Evolutionary conservation across 1,140 invertebrate species (phyloP).

Genomic region (Drosophila pandora): DNA sequence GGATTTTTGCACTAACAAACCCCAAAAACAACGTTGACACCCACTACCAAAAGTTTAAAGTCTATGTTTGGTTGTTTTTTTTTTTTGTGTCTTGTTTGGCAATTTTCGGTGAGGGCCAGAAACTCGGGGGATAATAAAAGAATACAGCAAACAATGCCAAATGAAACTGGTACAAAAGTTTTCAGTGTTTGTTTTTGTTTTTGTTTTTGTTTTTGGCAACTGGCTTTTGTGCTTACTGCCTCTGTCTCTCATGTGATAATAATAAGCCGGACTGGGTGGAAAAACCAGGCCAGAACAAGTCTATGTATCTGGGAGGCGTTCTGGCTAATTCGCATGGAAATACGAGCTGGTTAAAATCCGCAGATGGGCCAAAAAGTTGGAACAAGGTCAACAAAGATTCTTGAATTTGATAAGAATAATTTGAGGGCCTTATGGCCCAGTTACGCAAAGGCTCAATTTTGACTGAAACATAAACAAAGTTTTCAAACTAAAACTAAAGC

Average conservation of each 20-base stretch:
- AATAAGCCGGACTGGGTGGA: constrained; percentile 44
- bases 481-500: constrained; percentile 7
- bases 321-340: constrained; percentile 47
- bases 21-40: constrained; percentile 57
- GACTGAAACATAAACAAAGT: constrained; percentile 20
- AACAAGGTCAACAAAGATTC: constrained; percentile 32
- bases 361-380: constrained; percentile 17
- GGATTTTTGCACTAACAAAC: constrained; percentile 49
- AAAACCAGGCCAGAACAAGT: constrained; percentile 40
- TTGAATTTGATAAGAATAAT: constrained; percentile 36
- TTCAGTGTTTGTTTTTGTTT: constrained; percentile 10
- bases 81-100: constrained; percentile 36
- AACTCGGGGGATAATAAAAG: constrained; percentile 9
- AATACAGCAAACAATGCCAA: constrained; percentile 55
- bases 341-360: constrained; percentile 33
- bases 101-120: constrained; percentile 41
- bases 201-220: neutral
- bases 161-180: constrained; percentile 65
- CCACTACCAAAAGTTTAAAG: constrained; percentile 60
- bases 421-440: constrained; percentile 15
- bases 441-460: constrained; percentile 4
- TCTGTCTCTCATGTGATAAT: constrained; percentile 49
- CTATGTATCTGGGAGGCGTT: constrained; percentile 6
- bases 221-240: constrained; percentile 10
- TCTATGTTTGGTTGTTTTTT: constrained; percentile 1